These are phyloP conservation scores for Eulithis testata DNA, from an alignment of 2,888 invertebrate genomes.

Conservation along the genomic window DNA sequence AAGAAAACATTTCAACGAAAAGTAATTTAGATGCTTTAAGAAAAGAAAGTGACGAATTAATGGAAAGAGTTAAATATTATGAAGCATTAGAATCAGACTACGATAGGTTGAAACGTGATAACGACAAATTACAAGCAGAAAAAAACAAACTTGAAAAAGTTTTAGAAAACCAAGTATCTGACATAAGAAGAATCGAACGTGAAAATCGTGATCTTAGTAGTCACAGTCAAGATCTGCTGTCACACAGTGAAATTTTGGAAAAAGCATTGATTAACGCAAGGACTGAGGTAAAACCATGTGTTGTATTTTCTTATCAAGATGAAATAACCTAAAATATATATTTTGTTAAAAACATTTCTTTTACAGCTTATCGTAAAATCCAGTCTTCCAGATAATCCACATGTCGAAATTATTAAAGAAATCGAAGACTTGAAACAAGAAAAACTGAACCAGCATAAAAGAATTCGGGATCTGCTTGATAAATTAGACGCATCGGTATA, in stretches of 20 bases:
- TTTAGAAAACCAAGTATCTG: slow-evolving; percentile 48
- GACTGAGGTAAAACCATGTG: slow-evolving; percentile 56
- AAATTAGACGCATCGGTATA: slow-evolving; percentile 68
- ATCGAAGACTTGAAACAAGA: slow-evolving; percentile 65
- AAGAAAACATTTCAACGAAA: slow-evolving; percentile 54
- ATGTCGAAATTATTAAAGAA: slow-evolving; percentile 56
- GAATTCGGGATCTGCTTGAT: slow-evolving; percentile 61
- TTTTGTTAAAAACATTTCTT: background rate
- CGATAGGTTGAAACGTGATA: slow-evolving; percentile 51
- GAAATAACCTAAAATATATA: background rate
- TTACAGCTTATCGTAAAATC: slow-evolving; percentile 50
- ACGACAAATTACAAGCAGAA: slow-evolving; percentile 52
- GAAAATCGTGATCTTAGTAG: slow-evolving; percentile 59
- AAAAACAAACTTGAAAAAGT: slow-evolving; percentile 60
- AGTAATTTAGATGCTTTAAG: slow-evolving; percentile 49
- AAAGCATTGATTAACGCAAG: slow-evolving; percentile 59
- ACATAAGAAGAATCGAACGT: slow-evolving; percentile 52
- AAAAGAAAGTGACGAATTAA: slow-evolving; percentile 59
- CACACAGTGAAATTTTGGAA: slow-evolving; percentile 64
- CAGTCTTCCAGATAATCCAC: slow-evolving; percentile 39
- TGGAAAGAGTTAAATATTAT: slow-evolving; percentile 56
- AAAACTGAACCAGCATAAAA: slow-evolving; percentile 56
- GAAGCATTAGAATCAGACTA: slow-evolving; percentile 57
- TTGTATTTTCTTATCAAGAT: slow-evolving; percentile 14
- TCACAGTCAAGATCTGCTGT: slow-evolving; percentile 55